Evolutionary conservation across 2,888 invertebrate genomes (phyloP).

Genomic region (Empis stercorea): DNA sequence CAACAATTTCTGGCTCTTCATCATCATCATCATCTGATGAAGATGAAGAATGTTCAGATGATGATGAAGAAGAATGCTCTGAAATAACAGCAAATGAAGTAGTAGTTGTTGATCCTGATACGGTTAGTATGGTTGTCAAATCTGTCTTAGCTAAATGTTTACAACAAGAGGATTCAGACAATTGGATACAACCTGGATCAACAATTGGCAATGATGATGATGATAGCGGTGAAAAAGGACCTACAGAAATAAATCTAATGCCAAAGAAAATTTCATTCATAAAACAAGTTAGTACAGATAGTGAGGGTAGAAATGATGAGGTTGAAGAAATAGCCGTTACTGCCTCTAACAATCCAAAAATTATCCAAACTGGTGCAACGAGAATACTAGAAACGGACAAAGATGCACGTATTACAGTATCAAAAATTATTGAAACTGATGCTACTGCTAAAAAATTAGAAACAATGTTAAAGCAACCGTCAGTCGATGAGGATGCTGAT

Average conservation of each 20-base stretch:
- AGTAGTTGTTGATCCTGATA: constrained; percentile 40
- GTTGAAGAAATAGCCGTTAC: neutral
- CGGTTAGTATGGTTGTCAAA: constrained; percentile 45
- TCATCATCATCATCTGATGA: constrained; percentile 11
- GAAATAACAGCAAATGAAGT: constrained; percentile 19
- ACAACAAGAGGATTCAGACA: constrained; percentile 6
- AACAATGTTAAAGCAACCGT: constrained; percentile 8
- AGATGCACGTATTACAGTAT: neutral
- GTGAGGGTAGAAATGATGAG: too few relatives aligned
- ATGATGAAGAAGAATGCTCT: constrained; percentile 15
- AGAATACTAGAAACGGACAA: neutral
- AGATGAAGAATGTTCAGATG: constrained; percentile 4
- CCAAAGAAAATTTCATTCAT: neutral
- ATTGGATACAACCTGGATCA: constrained; percentile 16
- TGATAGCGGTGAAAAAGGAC: neutral
- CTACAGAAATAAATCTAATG: too few relatives aligned
- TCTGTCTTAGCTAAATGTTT: constrained; percentile 34
- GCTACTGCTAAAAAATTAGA: constrained; percentile 6
- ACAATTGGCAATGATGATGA: constrained; percentile 2
- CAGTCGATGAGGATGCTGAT: constrained; percentile 13
- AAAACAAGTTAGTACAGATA: neutral
- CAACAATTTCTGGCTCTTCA: constrained; percentile 5
- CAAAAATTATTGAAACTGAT: constrained; percentile 1
- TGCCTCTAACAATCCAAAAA: neutral
- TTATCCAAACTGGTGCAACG: neutral